Evolutionary conservation across 2,888 invertebrate species (phyloP).

Genomic region (Limnephilus rhombicus): DNA sequence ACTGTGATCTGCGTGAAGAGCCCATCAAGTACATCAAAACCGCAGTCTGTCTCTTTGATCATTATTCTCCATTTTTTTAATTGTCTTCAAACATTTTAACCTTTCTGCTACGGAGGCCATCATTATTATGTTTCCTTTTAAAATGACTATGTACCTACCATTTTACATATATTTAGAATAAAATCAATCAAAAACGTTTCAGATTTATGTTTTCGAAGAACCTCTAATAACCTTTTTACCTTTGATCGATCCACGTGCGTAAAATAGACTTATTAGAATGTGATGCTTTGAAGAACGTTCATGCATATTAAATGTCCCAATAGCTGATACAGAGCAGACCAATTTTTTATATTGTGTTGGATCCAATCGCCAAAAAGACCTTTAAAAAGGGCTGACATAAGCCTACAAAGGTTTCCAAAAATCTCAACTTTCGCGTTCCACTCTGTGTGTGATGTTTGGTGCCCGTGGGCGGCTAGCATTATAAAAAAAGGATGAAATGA

Average conservation of each 20-base stretch:
- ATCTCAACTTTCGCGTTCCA: neutral
- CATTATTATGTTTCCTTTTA: neutral
- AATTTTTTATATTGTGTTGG: neutral
- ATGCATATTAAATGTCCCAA: neutral
- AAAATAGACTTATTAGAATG: neutral
- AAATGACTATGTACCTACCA: neutral
- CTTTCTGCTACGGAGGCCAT: too few relatives aligned
- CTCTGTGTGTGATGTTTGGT: slow-evolving; percentile 28
- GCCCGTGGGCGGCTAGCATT: slow-evolving; percentile 4
- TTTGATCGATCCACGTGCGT: neutral
- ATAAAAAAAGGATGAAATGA: neutral
- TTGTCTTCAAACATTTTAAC: too few relatives aligned
- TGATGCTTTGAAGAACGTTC: neutral
- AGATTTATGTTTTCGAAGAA: neutral
- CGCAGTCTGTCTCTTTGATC: too few relatives aligned
- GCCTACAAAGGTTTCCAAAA: slow-evolving; percentile 19
- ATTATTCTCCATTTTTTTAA: too few relatives aligned
- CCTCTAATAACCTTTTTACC: neutral
- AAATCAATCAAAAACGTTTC: neutral
- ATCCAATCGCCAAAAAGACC: neutral
- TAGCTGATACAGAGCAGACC: neutral
- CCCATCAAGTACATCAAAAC: too few relatives aligned
- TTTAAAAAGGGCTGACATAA: neutral
- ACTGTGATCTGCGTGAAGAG: too few relatives aligned
- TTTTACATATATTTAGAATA: neutral